Conservation (phyloP, 2,113 vertebrate species). For the Ophthalmolycus amberensis region DNA sequence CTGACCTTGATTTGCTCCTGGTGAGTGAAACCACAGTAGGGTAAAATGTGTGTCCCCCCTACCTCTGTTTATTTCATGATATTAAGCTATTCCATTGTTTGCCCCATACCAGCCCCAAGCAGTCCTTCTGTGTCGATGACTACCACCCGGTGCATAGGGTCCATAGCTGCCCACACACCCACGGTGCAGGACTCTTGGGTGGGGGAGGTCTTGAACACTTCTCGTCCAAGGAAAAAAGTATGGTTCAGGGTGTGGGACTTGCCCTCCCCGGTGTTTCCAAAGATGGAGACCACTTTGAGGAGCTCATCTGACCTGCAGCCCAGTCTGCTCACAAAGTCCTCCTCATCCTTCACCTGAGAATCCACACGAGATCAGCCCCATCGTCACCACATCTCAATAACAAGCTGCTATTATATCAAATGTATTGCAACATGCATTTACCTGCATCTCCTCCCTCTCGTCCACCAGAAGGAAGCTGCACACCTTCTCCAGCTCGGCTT, state of each 20-base stretch:
- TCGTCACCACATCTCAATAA: fast-evolving
- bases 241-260: conserved; percentile 99
- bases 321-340: conserved; percentile 92
- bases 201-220: conserved; percentile 97
- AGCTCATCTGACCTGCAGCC: conserved; percentile 92
- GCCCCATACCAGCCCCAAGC: conserved; percentile 86
- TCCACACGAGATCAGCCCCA: conserved; percentile 16
- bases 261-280: conserved; percentile 98
- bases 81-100: neutral
- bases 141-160: conserved; percentile 92
- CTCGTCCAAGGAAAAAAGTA: conserved; percentile 96
- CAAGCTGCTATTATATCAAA: neutral
- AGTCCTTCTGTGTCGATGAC: conserved; percentile 97
- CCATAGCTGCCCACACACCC: conserved; percentile 97
- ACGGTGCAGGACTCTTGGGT: conserved; percentile 98
- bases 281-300: conserved; percentile 98
- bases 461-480: conserved; percentile 96
- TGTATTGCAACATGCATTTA: conserved; percentile 41
- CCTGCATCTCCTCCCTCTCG: conserved; percentile 96
- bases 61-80: neutral
- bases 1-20: conserved; percentile 94
- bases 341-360: conserved; percentile 90
- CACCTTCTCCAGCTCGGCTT: conserved; percentile 90
- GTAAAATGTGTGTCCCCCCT: neutral
- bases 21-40: neutral